A percentile compares a stretch with the other conserved stretches of the same genome.
Conservation (phyloP, 2,888 invertebrate species). For the Resseliella maxima region DNA sequence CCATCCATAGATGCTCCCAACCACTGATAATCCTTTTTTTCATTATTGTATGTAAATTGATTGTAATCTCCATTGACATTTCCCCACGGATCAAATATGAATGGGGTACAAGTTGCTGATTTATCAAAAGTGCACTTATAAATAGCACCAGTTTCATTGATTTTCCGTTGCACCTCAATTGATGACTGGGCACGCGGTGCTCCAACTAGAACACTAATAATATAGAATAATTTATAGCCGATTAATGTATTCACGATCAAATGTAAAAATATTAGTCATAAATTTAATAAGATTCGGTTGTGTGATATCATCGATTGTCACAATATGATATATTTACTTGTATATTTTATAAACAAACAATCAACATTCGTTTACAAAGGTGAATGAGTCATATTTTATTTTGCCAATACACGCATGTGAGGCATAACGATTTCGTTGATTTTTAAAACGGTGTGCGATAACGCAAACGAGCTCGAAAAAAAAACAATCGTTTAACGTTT, state of each 20-base stretch:
- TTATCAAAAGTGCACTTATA: slow-evolving; percentile 67
- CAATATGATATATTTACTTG: not conserved
- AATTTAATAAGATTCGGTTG: not conserved
- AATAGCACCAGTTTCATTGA: slow-evolving; percentile 70
- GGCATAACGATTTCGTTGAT: not conserved
- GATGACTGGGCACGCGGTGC: slow-evolving; percentile 71
- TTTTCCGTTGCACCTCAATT: slow-evolving; percentile 63
- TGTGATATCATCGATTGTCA: slow-evolving; percentile 31
- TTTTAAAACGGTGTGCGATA: not conserved
- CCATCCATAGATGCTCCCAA: slow-evolving; percentile 70
- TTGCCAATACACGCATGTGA: not conserved
- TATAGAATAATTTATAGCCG: not conserved
- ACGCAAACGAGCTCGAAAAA: not conserved
- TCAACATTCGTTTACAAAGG: not conserved
- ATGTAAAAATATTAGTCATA: not conserved
- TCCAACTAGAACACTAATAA: slow-evolving; percentile 68
- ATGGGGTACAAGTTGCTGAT: slow-evolving; percentile 64
- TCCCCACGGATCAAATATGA: slow-evolving; percentile 62
- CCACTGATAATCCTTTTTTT: slow-evolving; percentile 68
- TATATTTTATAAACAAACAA: not conserved
- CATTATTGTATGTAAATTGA: slow-evolving; percentile 60
- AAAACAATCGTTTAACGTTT: not conserved
- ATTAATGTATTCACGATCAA: not conserved
- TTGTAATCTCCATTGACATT: slow-evolving; percentile 51
- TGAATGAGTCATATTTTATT: not conserved